Conservation (phyloP, 2,113 vertebrate species). For the Poicephalus meyeri region DNA sequence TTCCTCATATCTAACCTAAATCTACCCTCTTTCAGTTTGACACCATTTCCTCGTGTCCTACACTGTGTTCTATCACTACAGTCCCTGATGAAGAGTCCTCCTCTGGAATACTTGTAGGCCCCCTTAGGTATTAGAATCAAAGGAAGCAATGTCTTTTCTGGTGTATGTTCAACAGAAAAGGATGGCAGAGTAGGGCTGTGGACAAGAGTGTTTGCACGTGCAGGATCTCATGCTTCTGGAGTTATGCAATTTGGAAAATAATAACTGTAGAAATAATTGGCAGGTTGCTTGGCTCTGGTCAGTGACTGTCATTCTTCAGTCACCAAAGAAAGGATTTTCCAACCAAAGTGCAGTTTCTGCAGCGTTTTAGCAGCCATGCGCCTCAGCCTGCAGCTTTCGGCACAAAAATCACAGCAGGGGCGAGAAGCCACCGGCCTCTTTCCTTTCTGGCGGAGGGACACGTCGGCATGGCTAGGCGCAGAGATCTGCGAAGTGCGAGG, state of each 20-base stretch:
- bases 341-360: neutral
- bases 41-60: neutral
- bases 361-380: neutral
- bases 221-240: neutral
- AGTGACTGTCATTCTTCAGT: accelerated
- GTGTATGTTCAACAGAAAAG: neutral
- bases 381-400: neutral
- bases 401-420: accelerated
- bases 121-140: neutral
- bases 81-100: neutral
- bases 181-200: accelerated
- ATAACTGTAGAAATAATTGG: neutral
- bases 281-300: neutral
- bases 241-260: neutral
- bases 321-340: neutral
- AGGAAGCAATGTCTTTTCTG: neutral
- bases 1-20: neutral
- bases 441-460: neutral
- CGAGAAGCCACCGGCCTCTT: neutral
- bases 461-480: accelerated
- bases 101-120: neutral
- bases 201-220: neutral
- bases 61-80: neutral
- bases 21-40: neutral
- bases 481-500: accelerated